Conservation (phyloP, 64 coral and sea anemone species). For the Acropora yongei region DNA sequence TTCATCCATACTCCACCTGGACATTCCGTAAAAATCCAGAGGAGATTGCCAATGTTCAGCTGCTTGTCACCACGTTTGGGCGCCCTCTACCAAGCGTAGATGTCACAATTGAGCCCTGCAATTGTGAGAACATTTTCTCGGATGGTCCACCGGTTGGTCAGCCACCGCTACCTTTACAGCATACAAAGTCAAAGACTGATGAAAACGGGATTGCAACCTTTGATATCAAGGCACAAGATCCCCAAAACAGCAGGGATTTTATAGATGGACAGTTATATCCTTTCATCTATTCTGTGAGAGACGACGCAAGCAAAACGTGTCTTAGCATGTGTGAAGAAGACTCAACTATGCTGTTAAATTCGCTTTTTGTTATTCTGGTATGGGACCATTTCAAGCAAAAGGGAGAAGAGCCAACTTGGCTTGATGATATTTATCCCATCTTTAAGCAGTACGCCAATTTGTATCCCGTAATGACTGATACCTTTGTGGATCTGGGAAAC, state of each 20-base stretch:
- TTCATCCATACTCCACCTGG: conserved; percentile 47
- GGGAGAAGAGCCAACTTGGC: conserved; percentile 7
- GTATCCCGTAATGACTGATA: conserved; percentile 42
- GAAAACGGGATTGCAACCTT: conserved; percentile 17
- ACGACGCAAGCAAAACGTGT: background rate
- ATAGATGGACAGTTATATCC: conserved; percentile 51
- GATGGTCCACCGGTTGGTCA: background rate
- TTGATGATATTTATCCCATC: conserved; percentile 29
- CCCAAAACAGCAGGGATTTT: background rate
- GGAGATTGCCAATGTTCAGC: background rate
- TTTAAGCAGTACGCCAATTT: conserved; percentile 44
- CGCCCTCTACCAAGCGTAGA: background rate
- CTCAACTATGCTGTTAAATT: background rate
- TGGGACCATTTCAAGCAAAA: background rate
- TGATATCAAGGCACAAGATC: conserved; percentile 12
- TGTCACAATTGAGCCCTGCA: conserved; percentile 13
- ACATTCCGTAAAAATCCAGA: background rate
- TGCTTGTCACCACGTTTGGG: conserved; percentile 47
- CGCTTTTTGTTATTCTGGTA: background rate
- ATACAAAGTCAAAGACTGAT: background rate
- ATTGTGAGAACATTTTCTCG: background rate
- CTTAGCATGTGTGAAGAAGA: background rate
- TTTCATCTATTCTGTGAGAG: background rate
- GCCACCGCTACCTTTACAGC: background rate
- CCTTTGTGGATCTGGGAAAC: conserved; percentile 40